Evolutionary conservation across 2,888 invertebrate genomes (phyloP).

Genomic region (Eupithecia inturbata): DNA sequence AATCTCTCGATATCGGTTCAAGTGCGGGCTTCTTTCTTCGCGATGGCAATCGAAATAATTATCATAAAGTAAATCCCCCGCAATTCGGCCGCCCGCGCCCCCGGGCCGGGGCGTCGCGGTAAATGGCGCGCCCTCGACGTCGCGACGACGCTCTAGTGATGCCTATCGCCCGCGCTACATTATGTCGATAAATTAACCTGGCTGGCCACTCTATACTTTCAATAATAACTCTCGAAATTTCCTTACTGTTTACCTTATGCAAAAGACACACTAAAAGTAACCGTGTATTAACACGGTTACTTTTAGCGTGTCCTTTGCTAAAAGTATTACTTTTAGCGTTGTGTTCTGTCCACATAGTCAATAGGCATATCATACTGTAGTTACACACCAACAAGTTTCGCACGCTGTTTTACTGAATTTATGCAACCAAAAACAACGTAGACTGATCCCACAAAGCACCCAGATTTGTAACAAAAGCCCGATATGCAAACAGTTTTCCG

Average conservation of each 20-base stretch:
- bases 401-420: background rate
- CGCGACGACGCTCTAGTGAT: conserved; percentile 60
- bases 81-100: conserved; percentile 76
- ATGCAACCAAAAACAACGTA: conserved; percentile 10
- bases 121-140: conserved; percentile 68
- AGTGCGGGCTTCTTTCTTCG: conserved; percentile 70
- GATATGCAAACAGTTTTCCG: conserved; percentile 21
- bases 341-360: background rate
- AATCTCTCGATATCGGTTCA: conserved; percentile 61
- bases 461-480: conserved; percentile 20
- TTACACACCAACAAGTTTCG: background rate
- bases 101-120: conserved; percentile 66
- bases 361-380: background rate
- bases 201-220: background rate
- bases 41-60: conserved; percentile 82
- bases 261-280: background rate
- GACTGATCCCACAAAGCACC: conserved; percentile 8
- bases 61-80: conserved; percentile 82
- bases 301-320: no score
- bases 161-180: conserved; percentile 51
- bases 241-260: background rate
- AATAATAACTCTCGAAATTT: background rate
- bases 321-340: no score
- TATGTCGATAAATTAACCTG: conserved; percentile 55
- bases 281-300: background rate